Evolutionary conservation across 2,888 invertebrate species (phyloP), one percentile per base, ranked within the genome.

Genomic region (Latrodectus elegans): DNA sequence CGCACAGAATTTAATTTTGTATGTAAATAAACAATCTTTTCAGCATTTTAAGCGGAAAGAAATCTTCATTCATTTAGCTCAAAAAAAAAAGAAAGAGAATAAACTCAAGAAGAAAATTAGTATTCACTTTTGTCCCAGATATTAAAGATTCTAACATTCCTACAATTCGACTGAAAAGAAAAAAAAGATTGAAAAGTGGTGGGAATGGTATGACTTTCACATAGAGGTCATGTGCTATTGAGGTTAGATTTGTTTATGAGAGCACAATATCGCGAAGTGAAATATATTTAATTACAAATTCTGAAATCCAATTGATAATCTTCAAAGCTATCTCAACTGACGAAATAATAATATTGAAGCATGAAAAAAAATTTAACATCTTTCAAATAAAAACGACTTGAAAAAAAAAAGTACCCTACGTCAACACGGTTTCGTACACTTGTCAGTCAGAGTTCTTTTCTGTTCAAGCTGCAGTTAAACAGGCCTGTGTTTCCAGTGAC

Each of bases 221-320:
- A 72, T 74, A 67, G 73, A 74, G 81, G 81, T 81, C 81, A 81
- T 73, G 53, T 73, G 38, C 6, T 81, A 81, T 81, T 65, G 67
- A 60, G 81, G 81, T 74, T 73, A 81, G 81, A 26, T 81, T 67
- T 74, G 81, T 74, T 81, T 81, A 71, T 26, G 73, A 74, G 64
- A 53, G 52, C 81, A 60, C n/a, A 38, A n/a, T 11, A 60, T 60
- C 60, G n/a, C 12, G n/a, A 60, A 60, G n/a, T n/a, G 60, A 60
- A 60, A 60, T 60, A 81, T 81, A 81, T 81, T 81, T 81, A 81
- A 81, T 81, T 81, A 81, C 74, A 81, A 81, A 81, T 73, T 81
- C 81, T 60, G 73, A 55, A 74, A 65, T 81, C 81, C 81, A 53
- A 72, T 80, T 80, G 80, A 80, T 80, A 80, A 80, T 72, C 68